Percentiles rank a stretch among this genome's conserved stretches.
Conservation (phyloP, 2,888 invertebrate genomes). For the Leptopilina syphax region DNA sequence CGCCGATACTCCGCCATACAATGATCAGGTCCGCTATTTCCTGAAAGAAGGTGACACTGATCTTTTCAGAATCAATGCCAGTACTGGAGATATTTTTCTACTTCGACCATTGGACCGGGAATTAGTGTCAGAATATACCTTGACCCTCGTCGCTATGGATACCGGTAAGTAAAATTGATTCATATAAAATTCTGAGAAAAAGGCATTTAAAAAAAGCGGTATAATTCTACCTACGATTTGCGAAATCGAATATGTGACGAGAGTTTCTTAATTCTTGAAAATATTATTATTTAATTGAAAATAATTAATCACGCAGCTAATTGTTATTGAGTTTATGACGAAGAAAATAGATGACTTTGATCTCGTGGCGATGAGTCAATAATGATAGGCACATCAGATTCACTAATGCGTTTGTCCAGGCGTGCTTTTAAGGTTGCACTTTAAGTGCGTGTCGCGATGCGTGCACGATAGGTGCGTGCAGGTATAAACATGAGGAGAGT, state of each 20-base stretch:
- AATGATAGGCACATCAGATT: constrained; percentile 45
- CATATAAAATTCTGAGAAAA: neutral
- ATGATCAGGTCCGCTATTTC: constrained; percentile 93
- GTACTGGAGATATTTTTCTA: constrained; percentile 93
- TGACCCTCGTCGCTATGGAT: constrained; percentile 95
- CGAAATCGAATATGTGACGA: neutral
- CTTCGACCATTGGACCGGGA: constrained; percentile 91
- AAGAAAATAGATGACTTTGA: constrained; percentile 26
- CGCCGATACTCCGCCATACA: constrained; percentile 93
- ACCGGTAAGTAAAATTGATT: constrained; percentile 84
- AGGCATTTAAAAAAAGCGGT: no score
- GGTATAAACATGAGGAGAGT: constrained; percentile 29
- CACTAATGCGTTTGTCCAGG: constrained; percentile 49
- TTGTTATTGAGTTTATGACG: neutral
- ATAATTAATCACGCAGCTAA: neutral
- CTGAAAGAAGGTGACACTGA: constrained; percentile 95
- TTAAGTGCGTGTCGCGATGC: constrained; percentile 44
- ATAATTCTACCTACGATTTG: no score
- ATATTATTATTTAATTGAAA: no score
- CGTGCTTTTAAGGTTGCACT: constrained; percentile 46
- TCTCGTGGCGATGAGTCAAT: constrained; percentile 39
- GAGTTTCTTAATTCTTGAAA: no score
- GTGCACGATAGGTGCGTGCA: constrained; percentile 30
- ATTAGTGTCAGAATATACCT: constrained; percentile 88
- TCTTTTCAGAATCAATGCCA: constrained; percentile 93